phyloP scores from a whole-genome alignment of 1,140 invertebrate genomes.

The Cyrtorhinus lividipennis region DNA sequence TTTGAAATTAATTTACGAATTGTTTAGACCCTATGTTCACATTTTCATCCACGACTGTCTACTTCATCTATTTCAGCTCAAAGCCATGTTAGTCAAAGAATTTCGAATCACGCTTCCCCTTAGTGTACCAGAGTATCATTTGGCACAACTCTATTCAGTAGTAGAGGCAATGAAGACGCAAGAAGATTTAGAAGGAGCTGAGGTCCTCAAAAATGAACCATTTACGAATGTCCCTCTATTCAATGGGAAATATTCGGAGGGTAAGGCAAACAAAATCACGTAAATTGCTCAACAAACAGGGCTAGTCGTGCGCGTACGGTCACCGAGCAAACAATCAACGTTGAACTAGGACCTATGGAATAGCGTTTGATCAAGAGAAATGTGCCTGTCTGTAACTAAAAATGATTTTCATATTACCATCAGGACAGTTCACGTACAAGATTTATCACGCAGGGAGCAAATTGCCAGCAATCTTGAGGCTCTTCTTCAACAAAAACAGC shows the following conservation, averaged over 20 bases:
- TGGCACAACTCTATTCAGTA: slow-evolving; percentile 98
- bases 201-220: slow-evolving; percentile 93
- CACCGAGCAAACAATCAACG: too few relatives aligned
- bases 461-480: slow-evolving; percentile 77
- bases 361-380: too few relatives aligned
- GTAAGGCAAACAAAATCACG: too few relatives aligned
- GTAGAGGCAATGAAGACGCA: slow-evolving; percentile 94
- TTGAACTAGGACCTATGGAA: too few relatives aligned
- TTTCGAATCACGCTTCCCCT: slow-evolving; percentile 94
- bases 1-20: too few relatives aligned
- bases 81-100: slow-evolving; percentile 94
- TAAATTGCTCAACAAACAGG: too few relatives aligned
- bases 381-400: too few relatives aligned
- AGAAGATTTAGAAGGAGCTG: slow-evolving; percentile 91
- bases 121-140: slow-evolving; percentile 93
- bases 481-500: slow-evolving; percentile 85
- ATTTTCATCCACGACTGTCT: too few relatives aligned
- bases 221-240: slow-evolving; percentile 70
- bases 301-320: too few relatives aligned
- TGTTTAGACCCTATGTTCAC: too few relatives aligned
- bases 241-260: slow-evolving; percentile 49
- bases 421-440: slow-evolving; percentile 95
- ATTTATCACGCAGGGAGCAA: slow-evolving; percentile 95
- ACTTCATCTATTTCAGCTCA: too few relatives aligned
- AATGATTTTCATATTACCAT: too few relatives aligned